Evolutionary conservation across 2,888 invertebrate species (phyloP), one percentile per base, ranked within the genome.

Genomic region (Mylabris sibirica): DNA sequence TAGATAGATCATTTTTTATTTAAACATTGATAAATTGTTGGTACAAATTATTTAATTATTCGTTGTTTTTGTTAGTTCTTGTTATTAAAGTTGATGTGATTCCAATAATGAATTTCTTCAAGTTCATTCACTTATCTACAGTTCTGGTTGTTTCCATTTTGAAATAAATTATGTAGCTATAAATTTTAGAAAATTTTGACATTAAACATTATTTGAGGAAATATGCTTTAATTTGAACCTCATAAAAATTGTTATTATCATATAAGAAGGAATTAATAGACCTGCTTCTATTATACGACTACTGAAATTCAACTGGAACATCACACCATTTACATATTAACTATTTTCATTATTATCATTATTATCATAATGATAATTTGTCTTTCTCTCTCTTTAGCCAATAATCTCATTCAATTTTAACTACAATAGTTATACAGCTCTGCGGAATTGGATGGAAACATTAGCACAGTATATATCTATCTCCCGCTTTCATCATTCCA

Each of bases 1-100:
- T 1, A 14, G 17, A 44, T 44, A 44, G 44, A 44, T 44, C 44
- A 17, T 44, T 44, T 44, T 44, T 44, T 17, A 44, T 44, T 44
- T 17, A 44, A 44, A 44, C 44, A 44, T 44, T 44, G 44, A 44
- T n/a, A 44, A 44, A 44, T 44, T n/a, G 44, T 17, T 44, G n/a
- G n/a, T 38, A 3, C 38, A 38, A n/a, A n/a, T n/a, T 38, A 38
- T 38, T 12, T 14, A 38, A 38, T 38, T 5, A 38, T 12, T 6
- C 38, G 12, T 2, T 2, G 38, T n/a, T 44, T 41, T 41, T 41
- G 41, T 41, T 41, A 14, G 41, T 41, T 41, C 41, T 2, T 1
- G 1, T 44, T 44, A 44, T 44, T 44, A 44, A 44, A 14, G 38
- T 38, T 44, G 44, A 17, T 44, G 44, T n/a, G n/a, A 44, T 44